Evolutionary conservation across 2,888 invertebrate species (phyloP).

Genomic region (Euspilapteryx auroguttella): DNA sequence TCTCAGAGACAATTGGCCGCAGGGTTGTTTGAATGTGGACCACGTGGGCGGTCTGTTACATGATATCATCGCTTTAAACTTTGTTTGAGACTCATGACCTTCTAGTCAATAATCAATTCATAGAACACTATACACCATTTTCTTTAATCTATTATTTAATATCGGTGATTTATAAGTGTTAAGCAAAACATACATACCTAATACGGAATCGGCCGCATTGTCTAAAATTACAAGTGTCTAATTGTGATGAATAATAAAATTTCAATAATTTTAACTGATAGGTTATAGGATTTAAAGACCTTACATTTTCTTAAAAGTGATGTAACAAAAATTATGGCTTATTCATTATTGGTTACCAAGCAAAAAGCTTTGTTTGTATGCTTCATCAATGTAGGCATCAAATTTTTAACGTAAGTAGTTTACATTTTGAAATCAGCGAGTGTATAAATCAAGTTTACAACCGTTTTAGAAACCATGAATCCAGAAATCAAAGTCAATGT

Average conservation of each 20-base stretch:
- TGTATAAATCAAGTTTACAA: slow-evolving; percentile 13
- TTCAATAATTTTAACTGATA: too few relatives aligned
- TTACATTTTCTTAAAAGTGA: not conserved
- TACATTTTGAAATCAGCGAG: not conserved
- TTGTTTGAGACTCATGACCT: slow-evolving; percentile 51
- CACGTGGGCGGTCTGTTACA: slow-evolving; percentile 58
- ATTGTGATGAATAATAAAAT: too few relatives aligned
- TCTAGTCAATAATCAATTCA: slow-evolving; percentile 39
- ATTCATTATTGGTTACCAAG: too few relatives aligned
- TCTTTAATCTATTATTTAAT: slow-evolving; percentile 50
- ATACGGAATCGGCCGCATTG: too few relatives aligned
- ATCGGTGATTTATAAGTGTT: slow-evolving; percentile 29
- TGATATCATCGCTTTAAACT: slow-evolving; percentile 51
- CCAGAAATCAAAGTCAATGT: slow-evolving; percentile 59
- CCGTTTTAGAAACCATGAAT: slow-evolving; percentile 48
- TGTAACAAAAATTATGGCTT: too few relatives aligned
- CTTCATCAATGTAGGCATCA: too few relatives aligned
- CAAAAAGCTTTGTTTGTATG: too few relatives aligned
- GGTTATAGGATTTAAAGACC: slow-evolving; percentile 17
- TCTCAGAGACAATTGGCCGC: slow-evolving; percentile 61
- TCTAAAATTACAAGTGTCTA: too few relatives aligned
- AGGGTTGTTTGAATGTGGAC: slow-evolving; percentile 54
- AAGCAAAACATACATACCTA: slow-evolving; percentile 49
- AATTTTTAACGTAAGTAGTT: too few relatives aligned
- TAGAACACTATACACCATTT: slow-evolving; percentile 49